Percentiles rank a stretch among this genome's conserved stretches.
phyloP scores from a whole-genome alignment of 2,113 vertebrate genomes.

The Indri indri region DNA sequence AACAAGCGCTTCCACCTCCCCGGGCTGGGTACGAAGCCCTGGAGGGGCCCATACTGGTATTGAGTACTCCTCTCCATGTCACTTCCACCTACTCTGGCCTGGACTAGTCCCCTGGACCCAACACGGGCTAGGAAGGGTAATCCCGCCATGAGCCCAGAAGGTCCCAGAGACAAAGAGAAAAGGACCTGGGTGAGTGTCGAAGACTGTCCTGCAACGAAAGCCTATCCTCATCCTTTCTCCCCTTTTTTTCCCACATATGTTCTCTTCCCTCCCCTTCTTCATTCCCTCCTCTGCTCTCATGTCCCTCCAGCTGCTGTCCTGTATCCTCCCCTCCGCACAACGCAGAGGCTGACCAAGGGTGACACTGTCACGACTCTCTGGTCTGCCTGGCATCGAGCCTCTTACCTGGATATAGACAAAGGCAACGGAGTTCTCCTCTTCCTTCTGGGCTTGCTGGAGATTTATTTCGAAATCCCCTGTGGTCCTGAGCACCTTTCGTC shows the following conservation, averaged over 20 bases:
- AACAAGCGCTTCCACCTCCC: not conserved
- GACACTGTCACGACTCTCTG: fast-evolving
- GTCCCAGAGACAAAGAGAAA: not conserved
- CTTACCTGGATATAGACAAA: not conserved
- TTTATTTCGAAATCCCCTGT: not conserved
- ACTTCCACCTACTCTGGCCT: not conserved
- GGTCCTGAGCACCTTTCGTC: not conserved
- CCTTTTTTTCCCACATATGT: not conserved
- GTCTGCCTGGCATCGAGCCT: not conserved
- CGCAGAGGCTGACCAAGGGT: not conserved
- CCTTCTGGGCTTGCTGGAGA: not conserved
- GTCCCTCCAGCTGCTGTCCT: not conserved
- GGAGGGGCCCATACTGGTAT: not conserved
- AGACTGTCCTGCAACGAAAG: not conserved
- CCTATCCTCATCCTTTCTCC: not conserved
- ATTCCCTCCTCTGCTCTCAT: not conserved
- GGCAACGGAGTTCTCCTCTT: not conserved
- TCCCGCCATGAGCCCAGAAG: not conserved
- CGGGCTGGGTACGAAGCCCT: not conserved
- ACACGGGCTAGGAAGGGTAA: not conserved
- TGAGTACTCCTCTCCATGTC: not conserved
- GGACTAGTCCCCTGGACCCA: not conserved
- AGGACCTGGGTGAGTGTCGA: not conserved
- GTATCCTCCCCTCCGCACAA: not conserved
- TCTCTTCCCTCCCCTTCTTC: not conserved